Conservation (phyloP, 2,888 invertebrate species). For the Tetrapedia diversipes region DNA sequence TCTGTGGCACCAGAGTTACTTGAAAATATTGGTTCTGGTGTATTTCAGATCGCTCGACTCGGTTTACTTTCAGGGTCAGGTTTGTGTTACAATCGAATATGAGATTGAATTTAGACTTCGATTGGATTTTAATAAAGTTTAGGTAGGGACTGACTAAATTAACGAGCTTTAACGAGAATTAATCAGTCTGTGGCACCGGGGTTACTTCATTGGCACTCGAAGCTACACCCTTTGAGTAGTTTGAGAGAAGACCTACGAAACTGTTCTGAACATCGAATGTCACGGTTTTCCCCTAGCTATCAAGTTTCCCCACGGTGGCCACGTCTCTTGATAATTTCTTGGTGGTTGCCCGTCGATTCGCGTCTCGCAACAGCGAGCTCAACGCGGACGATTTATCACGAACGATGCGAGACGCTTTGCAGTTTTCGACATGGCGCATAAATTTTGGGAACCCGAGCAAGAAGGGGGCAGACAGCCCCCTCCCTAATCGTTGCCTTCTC, state of each 20-base stretch:
- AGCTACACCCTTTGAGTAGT: no score
- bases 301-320: not conserved
- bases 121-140: no score
- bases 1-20: no score
- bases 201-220: no score
- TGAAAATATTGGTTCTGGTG: no score
- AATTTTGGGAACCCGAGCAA: no score
- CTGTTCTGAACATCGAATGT: not conserved
- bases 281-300: not conserved
- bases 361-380: constrained; percentile 23
- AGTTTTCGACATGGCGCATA: constrained; percentile 62
- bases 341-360: constrained; percentile 22
- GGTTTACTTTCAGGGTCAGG: no score
- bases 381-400: constrained; percentile 64
- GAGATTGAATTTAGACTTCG: no score
- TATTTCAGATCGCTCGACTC: no score
- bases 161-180: not conserved
- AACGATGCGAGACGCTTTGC: constrained; percentile 55
- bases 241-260: not conserved
- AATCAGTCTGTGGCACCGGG: no score
- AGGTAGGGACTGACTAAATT: no score
- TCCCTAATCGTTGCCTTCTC: constrained; percentile 53
- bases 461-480: constrained; percentile 27
- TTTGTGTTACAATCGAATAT: no score
- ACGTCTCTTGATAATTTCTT: constrained; percentile 33